A percentile compares a stretch with the other conserved stretches of the same genome.
These are phyloP conservation scores for Zeus faber DNA, from an alignment of 2,113 vertebrate species.

Conservation along the genomic window DNA sequence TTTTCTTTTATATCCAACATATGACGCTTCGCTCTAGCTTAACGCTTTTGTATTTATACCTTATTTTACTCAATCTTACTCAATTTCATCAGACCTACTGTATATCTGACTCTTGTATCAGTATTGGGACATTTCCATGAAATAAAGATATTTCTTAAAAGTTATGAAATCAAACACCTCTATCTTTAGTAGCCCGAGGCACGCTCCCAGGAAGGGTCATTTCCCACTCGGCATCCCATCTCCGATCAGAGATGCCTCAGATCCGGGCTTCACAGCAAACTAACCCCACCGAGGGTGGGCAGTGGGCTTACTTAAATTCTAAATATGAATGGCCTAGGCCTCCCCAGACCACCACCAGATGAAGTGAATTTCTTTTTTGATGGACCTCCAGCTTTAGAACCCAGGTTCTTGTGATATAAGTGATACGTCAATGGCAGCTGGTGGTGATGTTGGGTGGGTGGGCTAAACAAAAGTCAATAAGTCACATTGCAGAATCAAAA, in stretches of 20 bases:
- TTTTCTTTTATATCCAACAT: too few species aligned
- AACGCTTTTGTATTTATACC: too few species aligned
- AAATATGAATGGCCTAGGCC: conserved; percentile 47
- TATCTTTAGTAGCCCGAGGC: conserved; percentile 14
- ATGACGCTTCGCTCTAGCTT: too few species aligned
- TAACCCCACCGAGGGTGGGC: conserved; percentile 32
- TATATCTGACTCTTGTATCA: too few species aligned
- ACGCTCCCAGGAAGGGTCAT: neutral
- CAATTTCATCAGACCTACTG: too few species aligned
- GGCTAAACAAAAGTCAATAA: too few species aligned
- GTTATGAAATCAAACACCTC: conserved; percentile 13
- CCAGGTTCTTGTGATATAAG: too few species aligned
- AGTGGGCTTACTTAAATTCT: conserved; percentile 43
- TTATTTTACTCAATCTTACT: too few species aligned
- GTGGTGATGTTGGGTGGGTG: too few species aligned
- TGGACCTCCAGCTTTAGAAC: conserved; percentile 29
- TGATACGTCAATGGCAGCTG: too few species aligned
- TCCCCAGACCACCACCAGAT: conserved; percentile 23
- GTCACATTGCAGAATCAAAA: too few species aligned
- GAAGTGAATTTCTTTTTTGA: conserved; percentile 37
- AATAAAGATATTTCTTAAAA: neutral
- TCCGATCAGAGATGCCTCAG: conserved; percentile 35
- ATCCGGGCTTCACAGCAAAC: conserved; percentile 45
- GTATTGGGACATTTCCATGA: neutral
- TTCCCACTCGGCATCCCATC: conserved; percentile 17